These are phyloP conservation scores for Dromaius novaehollandiae DNA, from an alignment of 2,113 vertebrate genomes.

Conservation along the genomic window DNA sequence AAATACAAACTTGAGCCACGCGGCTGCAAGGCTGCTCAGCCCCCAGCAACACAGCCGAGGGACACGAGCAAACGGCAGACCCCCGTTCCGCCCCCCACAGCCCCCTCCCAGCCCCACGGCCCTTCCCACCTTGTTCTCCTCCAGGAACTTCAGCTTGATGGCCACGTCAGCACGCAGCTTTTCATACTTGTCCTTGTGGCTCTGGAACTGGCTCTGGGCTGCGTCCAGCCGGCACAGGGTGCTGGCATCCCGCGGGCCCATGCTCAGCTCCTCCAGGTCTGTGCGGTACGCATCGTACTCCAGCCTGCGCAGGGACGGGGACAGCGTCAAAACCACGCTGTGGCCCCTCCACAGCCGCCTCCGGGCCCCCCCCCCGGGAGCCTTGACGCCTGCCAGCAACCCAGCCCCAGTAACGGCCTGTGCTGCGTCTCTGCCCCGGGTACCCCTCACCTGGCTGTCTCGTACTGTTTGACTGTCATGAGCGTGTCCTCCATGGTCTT, in stretches of 20 bases:
- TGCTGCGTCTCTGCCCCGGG: not conserved
- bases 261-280: constrained; percentile 94
- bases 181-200: constrained; percentile 94
- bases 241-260: constrained; percentile 88
- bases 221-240: constrained; percentile 87
- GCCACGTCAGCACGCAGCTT: constrained; percentile 91
- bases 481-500: constrained; percentile 99
- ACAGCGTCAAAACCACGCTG: not conserved
- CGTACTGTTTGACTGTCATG: constrained; percentile 95
- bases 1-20: fast-evolving
- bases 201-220: constrained; percentile 90
- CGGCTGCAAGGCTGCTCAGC: not conserved
- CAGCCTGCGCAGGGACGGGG: constrained; percentile 73
- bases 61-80: not conserved
- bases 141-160: constrained; percentile 96
- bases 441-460: constrained; percentile 85
- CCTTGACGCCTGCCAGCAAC: not conserved
- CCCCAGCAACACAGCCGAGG: not conserved
- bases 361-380: not conserved
- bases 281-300: constrained; percentile 96
- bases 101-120: not conserved
- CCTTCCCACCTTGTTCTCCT: constrained; percentile 92
- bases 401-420: not conserved
- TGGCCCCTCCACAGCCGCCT: not conserved
- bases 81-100: fast-evolving